Evolutionary conservation across 1,140 invertebrate genomes (phyloP).

Genomic region (Drosophila sp.): DNA sequence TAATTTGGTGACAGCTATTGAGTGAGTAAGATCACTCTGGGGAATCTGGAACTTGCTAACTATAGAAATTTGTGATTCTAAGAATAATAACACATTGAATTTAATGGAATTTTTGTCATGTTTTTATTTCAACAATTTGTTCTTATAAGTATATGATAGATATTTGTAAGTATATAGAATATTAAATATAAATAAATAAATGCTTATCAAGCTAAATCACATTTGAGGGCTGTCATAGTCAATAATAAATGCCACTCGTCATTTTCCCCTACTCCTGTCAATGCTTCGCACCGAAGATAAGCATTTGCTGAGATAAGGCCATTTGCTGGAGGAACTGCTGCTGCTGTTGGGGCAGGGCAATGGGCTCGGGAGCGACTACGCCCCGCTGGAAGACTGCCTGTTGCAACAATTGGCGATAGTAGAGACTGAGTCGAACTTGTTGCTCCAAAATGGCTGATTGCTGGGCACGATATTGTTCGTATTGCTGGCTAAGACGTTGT

Average conservation of each 20-base stretch:
- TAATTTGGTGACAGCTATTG: too few species aligned
- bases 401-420: constrained; percentile 62
- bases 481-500: constrained; percentile 44
- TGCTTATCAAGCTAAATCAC: constrained; percentile 58
- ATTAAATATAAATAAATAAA: constrained; percentile 44
- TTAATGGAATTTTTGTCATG: neutral
- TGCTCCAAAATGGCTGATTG: constrained; percentile 59
- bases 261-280: neutral
- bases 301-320: constrained; percentile 63
- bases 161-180: neutral
- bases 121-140: constrained; percentile 10
- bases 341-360: constrained; percentile 54
- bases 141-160: neutral
- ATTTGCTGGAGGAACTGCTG: constrained; percentile 55
- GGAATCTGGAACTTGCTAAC: too few species aligned
- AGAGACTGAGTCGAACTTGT: constrained; percentile 54
- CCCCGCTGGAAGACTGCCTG: constrained; percentile 62
- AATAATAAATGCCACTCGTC: constrained; percentile 15
- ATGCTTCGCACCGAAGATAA: constrained; percentile 56
- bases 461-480: constrained; percentile 45
- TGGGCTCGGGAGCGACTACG: neutral
- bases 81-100: neutral
- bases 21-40: too few species aligned
- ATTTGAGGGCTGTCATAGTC: constrained; percentile 50
- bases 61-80: neutral